These are phyloP conservation scores for Caerostris extrusa DNA, from an alignment of 1,140 invertebrate genomes.

Conservation along the genomic window DNA sequence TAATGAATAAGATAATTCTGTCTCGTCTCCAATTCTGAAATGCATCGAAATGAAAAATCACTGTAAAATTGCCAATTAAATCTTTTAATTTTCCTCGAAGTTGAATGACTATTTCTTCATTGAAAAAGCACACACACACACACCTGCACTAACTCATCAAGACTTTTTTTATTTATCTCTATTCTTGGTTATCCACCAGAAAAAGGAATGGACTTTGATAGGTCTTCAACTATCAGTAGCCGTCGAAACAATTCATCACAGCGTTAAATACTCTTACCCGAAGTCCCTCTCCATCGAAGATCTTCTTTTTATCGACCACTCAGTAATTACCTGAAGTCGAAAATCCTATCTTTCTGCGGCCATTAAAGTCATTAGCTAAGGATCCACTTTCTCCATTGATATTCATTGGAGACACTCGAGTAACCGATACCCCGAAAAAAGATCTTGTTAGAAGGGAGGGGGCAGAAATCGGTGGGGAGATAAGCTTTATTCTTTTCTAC, in stretches of 20 bases:
- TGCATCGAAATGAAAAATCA: too few species aligned
- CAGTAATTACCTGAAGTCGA: conserved; percentile 53
- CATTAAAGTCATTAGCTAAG: conserved; percentile 57
- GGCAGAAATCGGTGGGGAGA: not conserved
- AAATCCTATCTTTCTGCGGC: conserved; percentile 43
- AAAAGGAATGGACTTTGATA: conserved; percentile 38
- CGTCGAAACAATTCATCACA: conserved; percentile 54
- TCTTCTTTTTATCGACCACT: conserved; percentile 46
- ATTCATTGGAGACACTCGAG: conserved; percentile 61
- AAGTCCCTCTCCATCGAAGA: not conserved
- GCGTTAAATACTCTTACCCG: conserved; percentile 32
- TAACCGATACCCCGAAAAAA: conserved; percentile 10
- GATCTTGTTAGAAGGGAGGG: not conserved
- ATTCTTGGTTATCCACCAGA: not conserved
- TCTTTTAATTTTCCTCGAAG: not conserved
- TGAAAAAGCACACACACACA: not conserved
- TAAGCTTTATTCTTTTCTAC: not conserved
- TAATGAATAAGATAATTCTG: too few species aligned
- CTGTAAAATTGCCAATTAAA: too few species aligned
- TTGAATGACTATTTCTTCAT: not conserved
- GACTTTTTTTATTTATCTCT: not conserved
- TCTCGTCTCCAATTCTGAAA: too few species aligned
- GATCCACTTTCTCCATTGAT: conserved; percentile 50
- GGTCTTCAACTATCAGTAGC: conserved; percentile 46
- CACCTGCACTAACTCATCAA: conserved; percentile 34